These are phyloP conservation scores for silkworm (Bombyx mori) DNA, from an alignment of 1,140 invertebrate genomes.

Conservation along the genomic window ASM3026992v2 NC_085113.1:9240501-9241000, in stretches of 20 bases:
- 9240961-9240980: constrained; percentile 70
- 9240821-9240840: constrained; percentile 18
- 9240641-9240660: no score
- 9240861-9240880: constrained; percentile 46
- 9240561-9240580: no score
- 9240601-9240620: no score
- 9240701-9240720: background rate
- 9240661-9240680: no score
- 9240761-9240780: constrained; percentile 24
- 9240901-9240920: constrained; percentile 63
- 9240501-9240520: no score
- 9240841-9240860: constrained; percentile 55
- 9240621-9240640: no score
- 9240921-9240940: constrained; percentile 61
- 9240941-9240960: constrained; percentile 70
- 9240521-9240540: no score
- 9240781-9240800: constrained; percentile 33
- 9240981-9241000: constrained; percentile 50
- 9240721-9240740: constrained; percentile 3
- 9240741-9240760: constrained; percentile 12
- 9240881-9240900: constrained; percentile 69
- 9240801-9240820: constrained; percentile 22
- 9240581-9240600: no score
- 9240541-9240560: no score
- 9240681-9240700: no score